Evolutionary conservation across 2,797 vertebrate species (phyloP).

Genomic region (Hemibagrus guttatus): DNA sequence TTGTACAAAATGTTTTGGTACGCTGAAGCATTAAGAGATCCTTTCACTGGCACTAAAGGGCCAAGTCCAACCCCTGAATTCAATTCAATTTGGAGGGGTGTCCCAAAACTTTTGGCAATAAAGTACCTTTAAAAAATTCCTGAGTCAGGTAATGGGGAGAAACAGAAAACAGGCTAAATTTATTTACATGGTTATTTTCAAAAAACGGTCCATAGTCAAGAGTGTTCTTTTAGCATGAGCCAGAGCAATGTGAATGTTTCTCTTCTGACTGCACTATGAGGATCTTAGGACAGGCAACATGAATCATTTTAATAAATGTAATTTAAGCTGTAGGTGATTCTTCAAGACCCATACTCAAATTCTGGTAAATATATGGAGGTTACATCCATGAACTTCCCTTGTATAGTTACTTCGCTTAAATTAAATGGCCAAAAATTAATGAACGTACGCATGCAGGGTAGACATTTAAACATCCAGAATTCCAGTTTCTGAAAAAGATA

Average conservation of each 20-base stretch:
- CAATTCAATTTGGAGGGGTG: too few species aligned
- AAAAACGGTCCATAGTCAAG: conserved; percentile 66
- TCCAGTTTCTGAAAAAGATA: conserved; percentile 11
- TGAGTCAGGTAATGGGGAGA: conserved; percentile 51
- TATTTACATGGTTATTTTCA: conserved; percentile 73
- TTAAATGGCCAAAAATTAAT: not conserved
- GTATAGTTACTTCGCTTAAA: not conserved
- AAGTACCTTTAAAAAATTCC: not conserved
- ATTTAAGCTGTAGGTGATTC: not conserved
- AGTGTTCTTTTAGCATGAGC: conserved; percentile 65
- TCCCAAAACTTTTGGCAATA: too few species aligned
- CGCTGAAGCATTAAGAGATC: too few species aligned
- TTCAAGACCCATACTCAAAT: not conserved
- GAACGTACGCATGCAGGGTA: conserved; percentile 32
- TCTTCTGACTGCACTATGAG: conserved; percentile 57
- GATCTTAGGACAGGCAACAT: conserved; percentile 42
- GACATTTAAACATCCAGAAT: conserved; percentile 8
- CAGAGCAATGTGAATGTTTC: conserved; percentile 63
- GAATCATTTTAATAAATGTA: conserved; percentile 12
- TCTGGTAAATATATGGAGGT: not conserved
- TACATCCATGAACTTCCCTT: not conserved
- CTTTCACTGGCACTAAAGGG: too few species aligned
- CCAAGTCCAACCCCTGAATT: too few species aligned
- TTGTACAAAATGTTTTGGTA: too few species aligned
- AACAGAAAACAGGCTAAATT: conserved; percentile 70